phyloP scores from a whole-genome alignment of 2,888 invertebrate genomes.

The Lysandra bellargus region DNA sequence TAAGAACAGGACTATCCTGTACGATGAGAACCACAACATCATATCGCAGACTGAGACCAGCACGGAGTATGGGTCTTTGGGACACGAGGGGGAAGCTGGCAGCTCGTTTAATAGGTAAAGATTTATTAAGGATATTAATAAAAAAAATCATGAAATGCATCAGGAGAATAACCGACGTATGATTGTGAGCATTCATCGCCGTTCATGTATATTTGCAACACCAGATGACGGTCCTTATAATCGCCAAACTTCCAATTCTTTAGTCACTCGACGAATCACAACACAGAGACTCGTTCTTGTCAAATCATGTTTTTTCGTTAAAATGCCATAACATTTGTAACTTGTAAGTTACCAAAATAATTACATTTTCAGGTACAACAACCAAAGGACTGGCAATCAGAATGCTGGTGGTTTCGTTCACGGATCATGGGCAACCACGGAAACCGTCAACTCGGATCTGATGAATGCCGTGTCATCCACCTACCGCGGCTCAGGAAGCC shows the following conservation, averaged over 20 bases:
- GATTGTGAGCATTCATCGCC: too few relatives aligned
- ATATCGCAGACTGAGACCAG: conserved; percentile 74
- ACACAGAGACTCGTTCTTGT: too few relatives aligned
- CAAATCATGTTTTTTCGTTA: too few relatives aligned
- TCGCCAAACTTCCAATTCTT: too few relatives aligned
- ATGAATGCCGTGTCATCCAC: conserved; percentile 67
- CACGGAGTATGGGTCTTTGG: conserved; percentile 71
- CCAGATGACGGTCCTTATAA: too few relatives aligned
- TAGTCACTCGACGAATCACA: too few relatives aligned
- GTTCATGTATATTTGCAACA: too few relatives aligned
- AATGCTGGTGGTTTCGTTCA: conserved; percentile 56
- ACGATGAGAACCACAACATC: conserved; percentile 69
- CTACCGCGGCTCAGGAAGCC: conserved; percentile 48
- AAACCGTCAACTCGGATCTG: conserved; percentile 70
- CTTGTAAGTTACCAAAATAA: neutral
- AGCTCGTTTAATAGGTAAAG: conserved; percentile 72
- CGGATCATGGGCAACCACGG: conserved; percentile 70
- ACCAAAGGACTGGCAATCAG: conserved; percentile 42
- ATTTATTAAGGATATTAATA: neutral
- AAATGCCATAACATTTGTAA: too few relatives aligned
- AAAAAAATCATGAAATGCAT: neutral
- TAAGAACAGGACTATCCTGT: conserved; percentile 61
- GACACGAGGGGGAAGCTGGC: conserved; percentile 70
- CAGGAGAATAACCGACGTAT: too few relatives aligned
- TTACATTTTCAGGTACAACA: conserved; percentile 50